Evolutionary conservation across 2,113 vertebrate genomes (phyloP).

Genomic region (Camelus dromedarius): DNA sequence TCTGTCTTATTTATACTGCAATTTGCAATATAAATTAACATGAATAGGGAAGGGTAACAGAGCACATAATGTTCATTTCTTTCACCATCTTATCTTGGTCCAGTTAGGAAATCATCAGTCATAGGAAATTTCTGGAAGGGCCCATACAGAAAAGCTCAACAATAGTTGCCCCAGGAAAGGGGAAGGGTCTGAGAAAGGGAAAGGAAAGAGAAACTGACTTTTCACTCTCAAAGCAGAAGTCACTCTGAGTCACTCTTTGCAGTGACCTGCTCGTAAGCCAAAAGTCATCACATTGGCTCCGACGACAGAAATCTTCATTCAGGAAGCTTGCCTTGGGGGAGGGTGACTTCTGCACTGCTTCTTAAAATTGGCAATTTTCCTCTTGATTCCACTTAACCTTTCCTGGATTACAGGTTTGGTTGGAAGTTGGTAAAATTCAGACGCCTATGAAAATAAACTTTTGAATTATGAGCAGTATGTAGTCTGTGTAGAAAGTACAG

Average conservation of each 20-base stretch:
- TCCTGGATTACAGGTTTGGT: not conserved
- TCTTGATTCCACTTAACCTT: not conserved
- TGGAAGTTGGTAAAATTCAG: not conserved
- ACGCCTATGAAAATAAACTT: not conserved
- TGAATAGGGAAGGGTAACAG: not conserved
- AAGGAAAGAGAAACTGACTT: not conserved
- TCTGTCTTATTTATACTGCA: not conserved
- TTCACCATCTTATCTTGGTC: not conserved
- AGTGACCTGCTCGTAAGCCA: not conserved
- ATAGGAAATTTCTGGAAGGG: not conserved
- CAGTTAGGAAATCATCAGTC: not conserved
- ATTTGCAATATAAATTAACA: not conserved
- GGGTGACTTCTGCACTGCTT: not conserved
- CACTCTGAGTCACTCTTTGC: not conserved
- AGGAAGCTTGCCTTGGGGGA: not conserved
- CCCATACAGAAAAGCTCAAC: not conserved
- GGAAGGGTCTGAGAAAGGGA: not conserved
- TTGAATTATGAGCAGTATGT: not conserved
- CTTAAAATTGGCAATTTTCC: not conserved
- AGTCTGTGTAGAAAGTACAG: not conserved
- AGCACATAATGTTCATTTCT: not conserved
- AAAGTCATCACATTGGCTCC: not conserved
- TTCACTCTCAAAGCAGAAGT: not conserved
- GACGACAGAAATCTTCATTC: not conserved
- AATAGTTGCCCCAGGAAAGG: not conserved